Base-by-base conservation (phyloP, 2,888 invertebrate species). In the Caenorhabditis imperialis region DNA sequence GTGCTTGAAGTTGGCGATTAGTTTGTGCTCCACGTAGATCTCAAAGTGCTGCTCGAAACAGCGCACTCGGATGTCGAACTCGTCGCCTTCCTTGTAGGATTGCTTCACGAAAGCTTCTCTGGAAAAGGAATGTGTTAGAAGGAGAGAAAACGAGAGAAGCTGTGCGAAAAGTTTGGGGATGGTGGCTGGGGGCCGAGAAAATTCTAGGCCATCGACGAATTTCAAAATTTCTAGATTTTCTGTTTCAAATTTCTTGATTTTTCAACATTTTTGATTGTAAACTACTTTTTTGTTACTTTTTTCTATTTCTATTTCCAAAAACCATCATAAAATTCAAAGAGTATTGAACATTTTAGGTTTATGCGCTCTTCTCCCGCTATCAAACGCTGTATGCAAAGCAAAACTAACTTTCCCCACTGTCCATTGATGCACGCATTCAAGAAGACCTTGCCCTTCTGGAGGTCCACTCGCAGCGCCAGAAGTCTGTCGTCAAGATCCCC, bases 11-110 rank as follows among this genome's bases (percentile, higher is more conserved):
- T 80, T 81, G 22, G 86, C 86, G 5, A 85, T 82, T 35, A 87
- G 57, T 58, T 86, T 84, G 69, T 87, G 87, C 33, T 87, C 86
- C 38, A 87, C 63, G 70, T 82, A 87, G 35, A 86, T 80, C 81
- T 85, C 83, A 60, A 84, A 87, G 20, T 81, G 79, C 18, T 87
- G 81, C 16, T 87, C 85, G 55, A 84, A 84, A 51, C 86, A 85
- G 7, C 87, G 75, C 25, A 87, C 58, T 18, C 87, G 79, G n/a
- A 87, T 81, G 78, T 88, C 87, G 57, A 87, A 86, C 50, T 86
- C 87, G 55, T 85, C 84, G 10, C 82, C 84, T 20, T 75, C 67
- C 55, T 72, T 75, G 77, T 83, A 83, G 6, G 61, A 61, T 54
- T 83, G 81, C 45, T 80, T 81, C n/a, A 82, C 67, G 22, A 61